Base-by-base conservation (phyloP, 1,140 invertebrate species). In the Cyrtorhinus lividipennis region DNA sequence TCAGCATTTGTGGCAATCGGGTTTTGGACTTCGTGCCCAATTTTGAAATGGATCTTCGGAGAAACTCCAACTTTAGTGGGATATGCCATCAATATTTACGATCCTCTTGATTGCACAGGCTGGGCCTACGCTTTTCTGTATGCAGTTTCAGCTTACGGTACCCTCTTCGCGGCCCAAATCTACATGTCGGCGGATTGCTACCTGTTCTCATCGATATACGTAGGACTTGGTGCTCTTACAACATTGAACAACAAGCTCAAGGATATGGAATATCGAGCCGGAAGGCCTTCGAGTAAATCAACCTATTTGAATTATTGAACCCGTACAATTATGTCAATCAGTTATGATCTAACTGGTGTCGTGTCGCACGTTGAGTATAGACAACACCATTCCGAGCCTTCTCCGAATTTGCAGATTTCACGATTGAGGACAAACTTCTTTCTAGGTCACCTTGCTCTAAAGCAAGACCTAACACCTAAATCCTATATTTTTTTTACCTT, bases 181-280 rank as follows among this genome's bases (percentile, higher is more conserved):
- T 62, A 62, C 24, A 62, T 62, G 61, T 12, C 61, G 13, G 44
- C 44, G 22, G 61, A 62, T 53, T 38, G 18, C 22, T 62, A 46
- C 24, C 24, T 62, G 20, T 62, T 62, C 24, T 24, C 44, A 24
- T 56, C 24, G 2, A 56, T 62, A 23, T 23, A 62, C 24, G 38
- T 62, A 13, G 46, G 18, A 8, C 12, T 18, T n/a, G 59, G 59
- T 18, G 26, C 26, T 18, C 26, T 61, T 38, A 27, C 26, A 59
- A 26, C 15, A 2, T 15, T 27, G 18, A 59, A 27, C 26, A 26
- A 18, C 25, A 25, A 15, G 25, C 25, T 26, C 13, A 25, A 27
- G 13, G 20, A 1, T 1, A 25, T 26, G 25, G 8, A 59, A 24
- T 15, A 15, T 24, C 25, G 1, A n/a, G n/a, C n/a, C n/a, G n/a